These are phyloP conservation scores for Erythrolamprus reginae DNA, from an alignment of 2,113 vertebrate genomes.

Conservation along the genomic window DNA sequence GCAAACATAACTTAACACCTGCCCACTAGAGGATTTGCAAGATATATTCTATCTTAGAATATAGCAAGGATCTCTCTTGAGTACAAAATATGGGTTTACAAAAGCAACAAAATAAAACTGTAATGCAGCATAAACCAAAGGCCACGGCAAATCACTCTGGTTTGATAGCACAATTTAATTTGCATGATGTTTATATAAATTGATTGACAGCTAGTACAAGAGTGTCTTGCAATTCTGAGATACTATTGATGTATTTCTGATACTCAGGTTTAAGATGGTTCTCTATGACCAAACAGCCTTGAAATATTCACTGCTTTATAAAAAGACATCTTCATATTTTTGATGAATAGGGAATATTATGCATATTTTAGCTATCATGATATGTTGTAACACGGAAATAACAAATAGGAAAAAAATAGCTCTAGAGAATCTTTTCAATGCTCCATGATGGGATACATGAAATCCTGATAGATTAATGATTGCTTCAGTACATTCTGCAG, in stretches of 20 bases:
- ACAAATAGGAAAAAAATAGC: constrained; percentile 44
- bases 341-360: constrained; percentile 58
- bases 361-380: constrained; percentile 51
- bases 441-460: constrained; percentile 80
- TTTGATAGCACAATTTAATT: not conserved
- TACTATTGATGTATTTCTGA: not conserved
- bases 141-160: not conserved
- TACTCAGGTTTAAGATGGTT: constrained; percentile 42
- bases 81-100: not conserved
- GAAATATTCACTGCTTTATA: constrained; percentile 1
- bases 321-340: constrained; percentile 20
- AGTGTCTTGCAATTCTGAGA: not conserved
- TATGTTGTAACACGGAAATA: constrained; percentile 49
- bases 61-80: not conserved
- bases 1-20: not conserved
- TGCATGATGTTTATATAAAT: constrained; percentile 12
- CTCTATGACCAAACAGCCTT: constrained; percentile 46
- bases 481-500: constrained; percentile 65
- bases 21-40: not conserved
- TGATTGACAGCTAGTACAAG: not conserved
- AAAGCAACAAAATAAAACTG: not conserved
- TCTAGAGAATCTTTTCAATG: constrained; percentile 76
- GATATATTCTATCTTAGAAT: not conserved
- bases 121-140: not conserved
- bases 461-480: constrained; percentile 87